Evolutionary conservation across 2,113 vertebrate species (phyloP).

Genomic region (Micronycteris hirsuta): DNA sequence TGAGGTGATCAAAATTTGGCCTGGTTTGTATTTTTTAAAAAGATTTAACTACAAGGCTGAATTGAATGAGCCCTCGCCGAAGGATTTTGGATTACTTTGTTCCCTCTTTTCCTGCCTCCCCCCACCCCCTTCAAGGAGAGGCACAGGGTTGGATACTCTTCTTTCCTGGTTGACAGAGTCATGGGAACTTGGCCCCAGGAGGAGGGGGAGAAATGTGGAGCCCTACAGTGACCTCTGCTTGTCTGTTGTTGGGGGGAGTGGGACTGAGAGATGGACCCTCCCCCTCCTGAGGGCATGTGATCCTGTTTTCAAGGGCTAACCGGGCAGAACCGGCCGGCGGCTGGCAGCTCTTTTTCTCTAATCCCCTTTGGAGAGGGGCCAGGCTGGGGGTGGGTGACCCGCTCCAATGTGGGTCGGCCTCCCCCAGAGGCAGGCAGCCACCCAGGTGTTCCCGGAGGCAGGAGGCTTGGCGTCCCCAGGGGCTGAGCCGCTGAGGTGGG

Average conservation of each 20-base stretch:
- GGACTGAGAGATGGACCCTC: neutral
- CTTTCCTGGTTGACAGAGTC: neutral
- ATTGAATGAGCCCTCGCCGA: neutral
- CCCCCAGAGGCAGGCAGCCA: conserved; percentile 34
- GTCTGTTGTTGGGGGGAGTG: neutral
- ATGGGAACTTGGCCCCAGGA: neutral
- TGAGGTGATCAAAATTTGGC: neutral
- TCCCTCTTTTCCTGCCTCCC: neutral
- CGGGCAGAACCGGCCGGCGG: neutral
- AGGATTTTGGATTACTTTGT: neutral
- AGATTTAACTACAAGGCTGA: neutral
- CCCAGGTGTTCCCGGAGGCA: conserved; percentile 69
- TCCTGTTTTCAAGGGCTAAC: conserved; percentile 1
- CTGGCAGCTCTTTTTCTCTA: neutral
- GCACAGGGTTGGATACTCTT: neutral
- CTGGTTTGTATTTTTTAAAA: neutral
- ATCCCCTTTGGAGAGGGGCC: conserved; percentile 64
- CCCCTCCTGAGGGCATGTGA: neutral
- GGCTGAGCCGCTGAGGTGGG: neutral
- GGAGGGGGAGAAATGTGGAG: neutral
- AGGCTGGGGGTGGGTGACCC: conserved; percentile 61
- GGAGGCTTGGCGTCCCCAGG: conserved; percentile 41
- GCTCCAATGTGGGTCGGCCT: conserved; percentile 65
- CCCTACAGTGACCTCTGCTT: neutral
- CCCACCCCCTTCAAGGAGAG: no score